phyloP scores from a whole-genome alignment of 1,140 invertebrate genomes.

The Drosophila sproati region DNA sequence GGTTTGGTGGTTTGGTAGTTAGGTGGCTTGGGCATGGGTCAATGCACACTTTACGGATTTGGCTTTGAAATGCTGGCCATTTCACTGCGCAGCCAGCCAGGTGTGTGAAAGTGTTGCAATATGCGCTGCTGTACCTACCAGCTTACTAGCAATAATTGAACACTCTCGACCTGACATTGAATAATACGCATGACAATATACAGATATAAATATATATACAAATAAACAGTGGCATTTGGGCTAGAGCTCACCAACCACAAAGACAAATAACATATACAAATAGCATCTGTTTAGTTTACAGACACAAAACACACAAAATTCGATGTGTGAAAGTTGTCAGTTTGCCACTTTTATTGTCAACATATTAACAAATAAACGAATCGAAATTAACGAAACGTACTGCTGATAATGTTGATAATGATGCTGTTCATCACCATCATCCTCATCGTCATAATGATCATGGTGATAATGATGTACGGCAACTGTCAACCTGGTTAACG shows the following conservation, averaged over 20 bases:
- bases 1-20: conserved; percentile 25
- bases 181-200: conserved; percentile 57
- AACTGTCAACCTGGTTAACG: conserved; percentile 33
- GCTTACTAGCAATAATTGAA: conserved; percentile 50
- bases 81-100: conserved; percentile 51
- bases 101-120: conserved; percentile 79
- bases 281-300: conserved; percentile 3
- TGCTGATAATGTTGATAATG: conserved; percentile 27
- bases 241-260: conserved; percentile 11
- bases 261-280: conserved; percentile 14
- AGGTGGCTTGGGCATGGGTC: conserved; percentile 56
- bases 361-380: conserved; percentile 61
- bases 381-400: conserved; percentile 15
- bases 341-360: conserved; percentile 76
- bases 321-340: conserved; percentile 80
- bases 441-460: conserved; percentile 23
- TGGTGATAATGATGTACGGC: conserved; percentile 22
- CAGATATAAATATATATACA: conserved; percentile 30
- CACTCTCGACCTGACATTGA: conserved; percentile 66
- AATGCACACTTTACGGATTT: conserved; percentile 81
- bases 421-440: conserved; percentile 6
- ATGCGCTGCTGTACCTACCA: conserved; percentile 25
- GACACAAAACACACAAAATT: neutral
- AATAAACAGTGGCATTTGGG: conserved; percentile 32
- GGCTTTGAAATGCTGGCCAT: conserved; percentile 55